Conservation (phyloP, 2,888 invertebrate genomes). For the Ornithoptera alexandrae region DNA sequence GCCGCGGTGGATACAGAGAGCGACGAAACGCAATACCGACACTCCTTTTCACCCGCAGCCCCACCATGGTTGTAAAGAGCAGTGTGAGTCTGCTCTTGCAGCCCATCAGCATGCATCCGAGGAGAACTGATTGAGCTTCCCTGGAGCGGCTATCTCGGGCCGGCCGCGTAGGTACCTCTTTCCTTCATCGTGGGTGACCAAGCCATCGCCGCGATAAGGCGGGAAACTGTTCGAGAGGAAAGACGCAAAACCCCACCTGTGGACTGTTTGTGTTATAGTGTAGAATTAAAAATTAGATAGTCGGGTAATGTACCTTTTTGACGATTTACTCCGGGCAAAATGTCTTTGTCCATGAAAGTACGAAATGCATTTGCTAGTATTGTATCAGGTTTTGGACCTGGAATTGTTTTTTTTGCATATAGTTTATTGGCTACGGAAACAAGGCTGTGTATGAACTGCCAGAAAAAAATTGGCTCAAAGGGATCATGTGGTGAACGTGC, state of each 20-base stretch:
- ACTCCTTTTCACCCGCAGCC: too few species aligned
- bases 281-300: neutral
- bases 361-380: conserved; percentile 75
- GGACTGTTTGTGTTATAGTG: neutral
- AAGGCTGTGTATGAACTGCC: conserved; percentile 81
- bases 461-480: conserved; percentile 81
- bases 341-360: conserved; percentile 71
- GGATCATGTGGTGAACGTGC: conserved; percentile 72
- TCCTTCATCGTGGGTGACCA: too few species aligned
- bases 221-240: neutral
- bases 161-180: too few species aligned
- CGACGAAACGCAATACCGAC: too few species aligned
- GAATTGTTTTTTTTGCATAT: conserved; percentile 60
- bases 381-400: conserved; percentile 63
- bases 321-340: conserved; percentile 63
- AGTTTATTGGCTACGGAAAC: conserved; percentile 73
- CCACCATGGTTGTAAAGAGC: too few species aligned
- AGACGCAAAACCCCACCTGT: neutral
- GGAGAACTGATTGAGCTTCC: too few species aligned
- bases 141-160: too few species aligned
- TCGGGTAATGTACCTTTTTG: conserved; percentile 57
- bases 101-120: too few species aligned
- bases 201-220: too few species aligned
- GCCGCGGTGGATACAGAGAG: too few species aligned
- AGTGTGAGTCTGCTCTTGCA: too few species aligned